phyloP scores from a whole-genome alignment of 2,888 invertebrate genomes.

The Drymonia ruficornis region DNA sequence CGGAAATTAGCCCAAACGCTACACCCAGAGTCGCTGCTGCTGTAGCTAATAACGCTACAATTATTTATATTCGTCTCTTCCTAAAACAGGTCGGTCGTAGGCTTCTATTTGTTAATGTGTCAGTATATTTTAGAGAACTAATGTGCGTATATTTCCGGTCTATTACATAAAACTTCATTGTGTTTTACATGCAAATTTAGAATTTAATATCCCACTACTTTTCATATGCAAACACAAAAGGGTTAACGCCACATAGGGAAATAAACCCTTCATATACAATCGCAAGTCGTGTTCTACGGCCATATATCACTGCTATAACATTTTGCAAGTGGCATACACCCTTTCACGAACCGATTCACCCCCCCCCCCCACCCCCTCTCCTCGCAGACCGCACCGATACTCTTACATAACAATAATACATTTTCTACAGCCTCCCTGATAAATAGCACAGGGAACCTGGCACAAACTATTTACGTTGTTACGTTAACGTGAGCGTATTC shows the following conservation, averaged over 20 bases:
- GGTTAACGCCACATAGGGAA: constrained; percentile 46
- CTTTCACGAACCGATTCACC: constrained; percentile 68
- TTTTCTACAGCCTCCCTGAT: constrained; percentile 51
- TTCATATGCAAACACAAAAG: constrained; percentile 19
- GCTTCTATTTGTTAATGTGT: no score
- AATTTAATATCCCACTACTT: neutral
- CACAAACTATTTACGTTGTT: constrained; percentile 22
- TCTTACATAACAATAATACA: constrained; percentile 83
- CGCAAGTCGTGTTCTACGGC: constrained; percentile 62
- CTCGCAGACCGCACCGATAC: constrained; percentile 77
- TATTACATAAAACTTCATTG: no score
- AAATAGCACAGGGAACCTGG: constrained; percentile 39
- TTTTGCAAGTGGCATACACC: constrained; percentile 68
- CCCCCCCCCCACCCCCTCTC: constrained; percentile 53
- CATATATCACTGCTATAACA: constrained; percentile 73
- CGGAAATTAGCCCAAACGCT: no score
- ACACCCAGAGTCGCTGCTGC: no score
- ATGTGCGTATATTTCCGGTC: no score
- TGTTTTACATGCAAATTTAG: neutral
- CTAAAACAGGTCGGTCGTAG: no score
- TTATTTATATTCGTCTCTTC: no score
- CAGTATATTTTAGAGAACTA: no score
- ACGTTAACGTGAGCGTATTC: constrained; percentile 34
- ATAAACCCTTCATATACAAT: constrained; percentile 69
- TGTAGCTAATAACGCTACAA: no score